Evolutionary conservation across 2,113 vertebrate species (phyloP), one percentile per base, ranked within the genome.

Genomic region (Triplophysa dalaica): DNA sequence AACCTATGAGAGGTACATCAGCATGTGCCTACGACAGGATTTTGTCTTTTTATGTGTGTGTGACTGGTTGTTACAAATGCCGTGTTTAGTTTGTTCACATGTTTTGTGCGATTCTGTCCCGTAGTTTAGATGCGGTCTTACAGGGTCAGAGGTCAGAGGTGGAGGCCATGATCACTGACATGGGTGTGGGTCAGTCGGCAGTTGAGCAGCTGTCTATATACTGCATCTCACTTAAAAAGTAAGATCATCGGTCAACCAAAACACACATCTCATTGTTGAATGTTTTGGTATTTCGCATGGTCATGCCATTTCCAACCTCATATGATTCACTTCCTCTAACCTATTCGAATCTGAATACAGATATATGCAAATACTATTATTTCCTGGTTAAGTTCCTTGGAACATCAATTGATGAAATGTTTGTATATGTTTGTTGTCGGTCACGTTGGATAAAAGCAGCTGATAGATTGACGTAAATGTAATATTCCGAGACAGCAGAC

Each of bases 201-300:
- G 93, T 98, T 84, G 97, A 99, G 82, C 98, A 99, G 87, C 93
- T 99, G 72, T 95, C 98, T 0, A 88, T 98, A 85, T 99, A 96
- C 89, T 99, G 98, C 48, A 92, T 99, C 69, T 99, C 97, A 0
- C 93, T 99, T 43, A 99, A 99, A 89, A 99, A 98, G 98, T 99
- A 91, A 77, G 93, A 33, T 45, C n/a, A 26, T 12, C 33, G 0
- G 54, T 21, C 19, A 21, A 56, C 29, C 7, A 60, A 43, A 73
- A 38, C 10, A 56, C 24, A 33, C 24, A 12, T 21, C 19, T 38
- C 26, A 41, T 3, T 0, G 1, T 8, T 60, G 50, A 17, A 33
- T 72, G 41, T 41, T 16, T 41, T 21, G 29, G n/a, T 72, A 58
- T 58, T 8, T 41, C 14, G 29, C 4, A 12, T 56, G 22, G 19